Conservation (phyloP, 2,113 vertebrate species). For the Trematomus loennbergii region DNA sequence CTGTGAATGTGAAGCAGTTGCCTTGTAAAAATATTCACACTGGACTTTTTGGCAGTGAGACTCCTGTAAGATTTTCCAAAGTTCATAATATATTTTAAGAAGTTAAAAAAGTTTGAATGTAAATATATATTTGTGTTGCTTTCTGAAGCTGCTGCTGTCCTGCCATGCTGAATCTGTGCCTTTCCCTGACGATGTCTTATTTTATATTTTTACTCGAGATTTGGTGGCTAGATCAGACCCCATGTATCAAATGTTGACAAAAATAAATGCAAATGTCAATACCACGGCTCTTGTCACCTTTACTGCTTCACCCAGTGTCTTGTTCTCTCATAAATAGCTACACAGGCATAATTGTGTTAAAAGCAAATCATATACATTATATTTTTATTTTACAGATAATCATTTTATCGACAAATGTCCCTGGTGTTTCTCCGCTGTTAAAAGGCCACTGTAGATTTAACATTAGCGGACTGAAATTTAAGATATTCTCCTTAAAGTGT, state of each 20-base stretch:
- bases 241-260: slow-evolving; percentile 75
- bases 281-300: slow-evolving; percentile 24
- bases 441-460: slow-evolving; percentile 56
- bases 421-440: neutral
- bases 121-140: slow-evolving; percentile 70
- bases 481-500: neutral
- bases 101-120: slow-evolving; percentile 68
- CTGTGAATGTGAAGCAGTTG: slow-evolving; percentile 79
- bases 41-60: slow-evolving; percentile 60
- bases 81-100: slow-evolving; percentile 71
- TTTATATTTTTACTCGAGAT: slow-evolving; percentile 74
- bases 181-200: slow-evolving; percentile 79
- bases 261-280: slow-evolving; percentile 71
- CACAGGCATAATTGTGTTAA: neutral
- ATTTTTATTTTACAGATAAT: slow-evolving; percentile 48
- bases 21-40: slow-evolving; percentile 73
- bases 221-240: slow-evolving; percentile 68
- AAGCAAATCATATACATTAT: slow-evolving; percentile 23
- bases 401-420: slow-evolving; percentile 47
- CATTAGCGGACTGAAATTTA: neutral
- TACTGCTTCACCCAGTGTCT: neutral
- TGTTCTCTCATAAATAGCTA: neutral
- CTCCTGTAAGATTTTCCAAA: slow-evolving; percentile 40
- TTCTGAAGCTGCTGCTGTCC: slow-evolving; percentile 82
- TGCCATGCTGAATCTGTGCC: slow-evolving; percentile 83